Evolutionary conservation across 2,888 invertebrate species (phyloP), one percentile per base, ranked within the genome.

Genomic region (Cynaeus angustus): DNA sequence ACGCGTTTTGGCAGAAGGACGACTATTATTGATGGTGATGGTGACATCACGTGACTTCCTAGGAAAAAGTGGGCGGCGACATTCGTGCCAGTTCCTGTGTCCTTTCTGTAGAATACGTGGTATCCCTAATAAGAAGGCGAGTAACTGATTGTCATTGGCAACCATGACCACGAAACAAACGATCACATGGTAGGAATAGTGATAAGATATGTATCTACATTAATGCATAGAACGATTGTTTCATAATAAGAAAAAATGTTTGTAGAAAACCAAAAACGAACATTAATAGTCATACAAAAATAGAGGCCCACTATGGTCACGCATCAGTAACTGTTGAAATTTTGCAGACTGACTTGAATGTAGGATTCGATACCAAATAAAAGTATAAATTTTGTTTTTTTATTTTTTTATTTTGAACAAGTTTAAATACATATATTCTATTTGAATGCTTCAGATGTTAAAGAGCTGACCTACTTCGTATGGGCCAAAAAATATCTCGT

Each of bases 101-200:
- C 76, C 78, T 75, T 76, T 73, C 59, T 45, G 46, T 56, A 16
- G 48, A 38, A 26, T 52, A 72, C 73, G 73, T 74, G 73, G 70
- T 50, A 70, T 71, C 43, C 70, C 70, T 72, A 68, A 65, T 26
- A 62, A 74, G 26, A 46, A 43, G 64, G 8, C 55, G n/a, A 64
- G 67, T 64, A 69, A 37, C 75, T 75, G 74, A 79, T 78, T 75
- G 71, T 72, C 71, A 76, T 75, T 73, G 70, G 71, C 72, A 72
- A 72, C 75, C 75, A 74, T 72, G 71, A 72, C 71, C 68, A 73
- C 68, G 69, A 72, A 75, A 80, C 79, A 79, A 79, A 78, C 75
- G 78, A 73, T 79, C 76, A 76, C 78, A 77, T 73, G 79, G 78
- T 79, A 75, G 69, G 79, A 78, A 80, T 79, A 79, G 71, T 71